Conservation (phyloP, 2,113 vertebrate genomes). For the Erpornis zantholeuca region DNA sequence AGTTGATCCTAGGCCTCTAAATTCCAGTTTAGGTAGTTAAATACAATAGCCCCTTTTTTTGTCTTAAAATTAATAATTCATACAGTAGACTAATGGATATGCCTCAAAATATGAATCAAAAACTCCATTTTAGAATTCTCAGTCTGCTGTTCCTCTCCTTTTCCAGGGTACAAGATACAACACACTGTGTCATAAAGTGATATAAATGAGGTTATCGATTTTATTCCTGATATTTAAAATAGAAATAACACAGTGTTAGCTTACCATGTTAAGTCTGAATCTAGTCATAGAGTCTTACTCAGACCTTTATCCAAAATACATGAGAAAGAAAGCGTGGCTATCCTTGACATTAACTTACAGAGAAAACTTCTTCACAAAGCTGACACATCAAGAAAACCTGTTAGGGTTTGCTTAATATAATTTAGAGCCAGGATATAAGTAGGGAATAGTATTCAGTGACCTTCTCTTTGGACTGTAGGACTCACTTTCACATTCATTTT, state of each 20-base stretch:
- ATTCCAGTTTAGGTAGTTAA: not conserved
- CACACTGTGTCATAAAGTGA: not conserved
- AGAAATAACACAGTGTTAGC: not conserved
- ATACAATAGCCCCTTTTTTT: not conserved
- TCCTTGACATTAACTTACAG: not conserved
- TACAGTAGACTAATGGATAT: not conserved
- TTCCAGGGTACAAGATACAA: not conserved
- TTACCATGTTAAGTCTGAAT: not conserved
- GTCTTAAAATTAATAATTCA: not conserved
- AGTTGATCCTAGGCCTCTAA: not conserved
- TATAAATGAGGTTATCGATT: not conserved
- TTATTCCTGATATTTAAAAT: not conserved
- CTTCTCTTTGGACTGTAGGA: not conserved
- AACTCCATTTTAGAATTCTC: fast-evolving
- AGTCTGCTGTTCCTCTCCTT: not conserved
- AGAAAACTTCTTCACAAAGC: not conserved
- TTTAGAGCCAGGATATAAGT: not conserved
- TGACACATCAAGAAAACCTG: not conserved
- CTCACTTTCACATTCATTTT: not conserved
- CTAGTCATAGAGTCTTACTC: not conserved
- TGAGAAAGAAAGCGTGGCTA: not conserved
- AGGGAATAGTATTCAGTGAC: not conserved
- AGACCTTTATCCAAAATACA: not conserved
- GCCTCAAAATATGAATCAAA: not conserved
- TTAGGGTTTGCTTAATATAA: not conserved